Conservation (phyloP, 2,888 invertebrate species). For the Tipula vernalis region DNA sequence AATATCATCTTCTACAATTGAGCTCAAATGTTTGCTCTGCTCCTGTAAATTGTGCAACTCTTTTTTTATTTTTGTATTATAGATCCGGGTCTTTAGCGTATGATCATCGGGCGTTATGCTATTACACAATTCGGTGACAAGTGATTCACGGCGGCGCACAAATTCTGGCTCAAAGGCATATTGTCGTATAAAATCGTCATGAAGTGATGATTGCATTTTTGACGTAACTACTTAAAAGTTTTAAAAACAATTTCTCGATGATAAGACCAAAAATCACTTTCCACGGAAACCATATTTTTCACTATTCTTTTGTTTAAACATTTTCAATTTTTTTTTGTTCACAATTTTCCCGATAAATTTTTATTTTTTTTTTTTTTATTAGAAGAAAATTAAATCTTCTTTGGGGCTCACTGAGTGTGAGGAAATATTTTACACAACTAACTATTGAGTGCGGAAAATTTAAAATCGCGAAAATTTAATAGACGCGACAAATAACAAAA, state of each 20-base stretch:
- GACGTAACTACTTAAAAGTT: background rate
- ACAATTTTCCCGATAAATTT: slow-evolving; percentile 14
- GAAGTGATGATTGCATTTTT: slow-evolving; percentile 11
- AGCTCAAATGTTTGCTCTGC: background rate
- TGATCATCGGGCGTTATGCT: background rate
- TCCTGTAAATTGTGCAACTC: background rate
- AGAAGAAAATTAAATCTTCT: background rate
- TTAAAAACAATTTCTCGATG: background rate
- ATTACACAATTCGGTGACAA: slow-evolving; percentile 10
- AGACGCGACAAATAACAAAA: background rate
- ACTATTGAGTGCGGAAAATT: background rate
- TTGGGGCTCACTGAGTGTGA: background rate
- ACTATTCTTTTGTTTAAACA: slow-evolving; percentile 18
- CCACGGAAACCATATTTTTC: slow-evolving; percentile 20
- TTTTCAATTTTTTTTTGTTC: slow-evolving; percentile 17
- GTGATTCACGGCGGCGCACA: slow-evolving; percentile 24
- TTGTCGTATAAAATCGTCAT: slow-evolving; percentile 32
- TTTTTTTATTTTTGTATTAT: background rate
- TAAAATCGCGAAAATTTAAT: background rate
- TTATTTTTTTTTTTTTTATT: background rate
- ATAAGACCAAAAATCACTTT: slow-evolving; percentile 9
- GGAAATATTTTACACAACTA: background rate
- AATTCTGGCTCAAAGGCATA: slow-evolving; percentile 34
- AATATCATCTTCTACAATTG: background rate
- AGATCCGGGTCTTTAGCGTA: background rate